These are phyloP conservation scores for Camponotus floridanus DNA, from an alignment of 1,140 invertebrate species.

Conservation along the genomic window DNA sequence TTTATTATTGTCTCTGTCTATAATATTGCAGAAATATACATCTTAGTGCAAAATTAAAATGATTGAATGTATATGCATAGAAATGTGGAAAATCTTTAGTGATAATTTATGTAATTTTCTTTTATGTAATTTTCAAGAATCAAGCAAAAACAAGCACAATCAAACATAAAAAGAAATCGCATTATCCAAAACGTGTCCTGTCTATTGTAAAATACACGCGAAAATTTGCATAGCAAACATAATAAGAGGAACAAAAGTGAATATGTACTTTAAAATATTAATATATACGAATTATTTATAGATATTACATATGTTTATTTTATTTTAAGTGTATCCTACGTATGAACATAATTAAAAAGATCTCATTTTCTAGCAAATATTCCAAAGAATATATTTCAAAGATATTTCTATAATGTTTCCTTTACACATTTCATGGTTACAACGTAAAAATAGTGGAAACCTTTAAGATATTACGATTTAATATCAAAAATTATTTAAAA, in stretches of 20 bases:
- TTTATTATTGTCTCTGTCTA: conserved; percentile 11
- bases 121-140: conserved; percentile 35
- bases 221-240: conserved; percentile 29
- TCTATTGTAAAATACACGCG: background rate
- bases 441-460: background rate
- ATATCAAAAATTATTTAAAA: conserved; percentile 5
- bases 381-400: too few relatives aligned
- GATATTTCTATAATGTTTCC: background rate
- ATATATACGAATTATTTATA: background rate
- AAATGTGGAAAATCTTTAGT: background rate
- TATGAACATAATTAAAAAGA: too few relatives aligned
- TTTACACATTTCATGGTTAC: background rate
- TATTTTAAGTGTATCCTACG: background rate
- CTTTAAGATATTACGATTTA: background rate
- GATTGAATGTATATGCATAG: background rate
- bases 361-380: background rate
- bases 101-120: background rate
- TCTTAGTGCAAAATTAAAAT: conserved; percentile 10
- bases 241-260: background rate
- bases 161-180: conserved; percentile 44
- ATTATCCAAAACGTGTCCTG: conserved; percentile 13
- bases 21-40: background rate
- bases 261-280: background rate
- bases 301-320: background rate
- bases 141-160: background rate